Evolutionary conservation across 1,140 invertebrate genomes (phyloP).

Genomic region (Heliconius eleuchia): DNA sequence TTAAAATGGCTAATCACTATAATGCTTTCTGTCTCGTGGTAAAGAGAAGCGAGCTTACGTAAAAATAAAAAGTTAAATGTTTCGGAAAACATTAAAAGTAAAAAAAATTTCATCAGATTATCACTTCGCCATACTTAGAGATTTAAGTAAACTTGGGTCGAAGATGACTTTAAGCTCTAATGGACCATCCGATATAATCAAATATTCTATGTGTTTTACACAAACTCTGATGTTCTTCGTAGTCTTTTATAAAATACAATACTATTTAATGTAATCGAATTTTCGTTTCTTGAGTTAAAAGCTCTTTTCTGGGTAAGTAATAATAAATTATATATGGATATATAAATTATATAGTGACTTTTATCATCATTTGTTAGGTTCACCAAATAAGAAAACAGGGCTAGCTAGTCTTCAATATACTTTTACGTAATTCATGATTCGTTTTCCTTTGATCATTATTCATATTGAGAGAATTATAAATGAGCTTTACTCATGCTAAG

Average conservation of each 20-base stretch:
- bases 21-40: no score
- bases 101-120: not conserved
- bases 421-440: not conserved
- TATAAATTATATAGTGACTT: not conserved
- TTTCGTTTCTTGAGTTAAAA: slow-evolving; percentile 14
- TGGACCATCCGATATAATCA: slow-evolving; percentile 23
- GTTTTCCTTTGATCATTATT: slow-evolving; percentile 9
- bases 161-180: slow-evolving; percentile 8
- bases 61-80: no score
- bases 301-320: not conserved
- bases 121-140: not conserved
- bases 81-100: not conserved
- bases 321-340: slow-evolving; percentile 13
- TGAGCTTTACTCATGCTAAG: slow-evolving; percentile 5
- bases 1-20: no score
- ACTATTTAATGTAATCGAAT: slow-evolving; percentile 20
- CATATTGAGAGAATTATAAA: slow-evolving; percentile 11
- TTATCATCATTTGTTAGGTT: not conserved
- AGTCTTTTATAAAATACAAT: slow-evolving; percentile 18
- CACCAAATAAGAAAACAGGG: not conserved
- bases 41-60: no score
- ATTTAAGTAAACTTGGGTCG: not conserved
- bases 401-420: not conserved
- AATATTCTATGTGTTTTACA: slow-evolving; percentile 22
- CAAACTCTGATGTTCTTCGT: not conserved